Conservation (phyloP, 2,113 vertebrate species). For the Orientallactaga bullata region DNA sequence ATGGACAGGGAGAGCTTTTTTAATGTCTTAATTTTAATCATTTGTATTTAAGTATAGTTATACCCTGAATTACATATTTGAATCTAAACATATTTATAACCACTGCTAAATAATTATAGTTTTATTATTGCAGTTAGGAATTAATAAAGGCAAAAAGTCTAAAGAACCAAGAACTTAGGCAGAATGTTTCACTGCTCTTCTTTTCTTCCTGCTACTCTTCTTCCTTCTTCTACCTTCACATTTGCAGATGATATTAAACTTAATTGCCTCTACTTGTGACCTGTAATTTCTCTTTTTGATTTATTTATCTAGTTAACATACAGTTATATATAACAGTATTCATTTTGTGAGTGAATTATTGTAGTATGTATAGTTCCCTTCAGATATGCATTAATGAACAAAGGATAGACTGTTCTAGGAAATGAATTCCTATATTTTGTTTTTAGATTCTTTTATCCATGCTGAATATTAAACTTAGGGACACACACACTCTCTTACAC, state of each 20-base stretch:
- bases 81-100: constrained; percentile 13
- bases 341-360: no score
- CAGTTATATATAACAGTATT: background rate
- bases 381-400: background rate
- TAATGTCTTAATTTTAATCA: constrained; percentile 9
- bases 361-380: background rate
- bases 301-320: background rate
- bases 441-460: background rate
- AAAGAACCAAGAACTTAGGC: no score
- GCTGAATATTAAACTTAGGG: background rate
- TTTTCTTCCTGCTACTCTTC: background rate
- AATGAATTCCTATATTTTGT: constrained; percentile 49
- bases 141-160: no score
- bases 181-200: background rate
- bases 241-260: background rate
- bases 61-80: constrained; percentile 51
- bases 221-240: background rate
- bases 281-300: background rate
- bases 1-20: background rate
- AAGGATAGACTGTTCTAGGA: constrained; percentile 15
- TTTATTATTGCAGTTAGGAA: background rate
- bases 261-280: background rate
- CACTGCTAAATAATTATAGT: background rate
- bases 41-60: constrained; percentile 34
- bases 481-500: background rate